Evolutionary conservation across 2,113 vertebrate genomes (phyloP), one percentile per base, ranked within the genome.

Genomic region (Gobio gobio): DNA sequence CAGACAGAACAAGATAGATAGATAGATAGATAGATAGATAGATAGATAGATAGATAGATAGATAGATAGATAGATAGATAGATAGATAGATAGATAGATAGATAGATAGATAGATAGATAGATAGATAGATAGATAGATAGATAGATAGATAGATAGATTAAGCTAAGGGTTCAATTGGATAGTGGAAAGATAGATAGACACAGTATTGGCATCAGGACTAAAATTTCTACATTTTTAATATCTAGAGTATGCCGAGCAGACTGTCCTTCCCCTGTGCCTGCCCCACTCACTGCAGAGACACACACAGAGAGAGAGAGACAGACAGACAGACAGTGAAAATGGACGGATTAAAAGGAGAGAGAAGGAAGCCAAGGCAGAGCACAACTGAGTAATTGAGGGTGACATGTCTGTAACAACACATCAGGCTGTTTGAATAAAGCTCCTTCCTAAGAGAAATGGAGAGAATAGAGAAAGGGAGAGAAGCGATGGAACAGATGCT

Each of bases 401-500:
- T 56, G 78, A 83, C 76, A 87, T 58, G 20, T 86, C 86, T 82
- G 82, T 78, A 86, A 88, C 88, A 83, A 85, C 85, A 74, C 76
- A 59, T 73, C 74, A 76, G 77, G 80, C 78, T 51, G 73, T 88
- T 86, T 82, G 36, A 89, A 87, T 79, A 73, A 83, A 80, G 77
- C 68, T 59, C 73, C 81, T 70, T 89, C 86, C 81, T 87, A 47
- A 80, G 74, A 90, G 76, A 84, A 89, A 88, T 74, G 75, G 75
- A 13, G 75, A 88, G 87, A 87, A 85, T 73, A 86, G 56, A 82
- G 47, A 85, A 85, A 68, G 13, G 40, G 58, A 18, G 33, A 40
- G 77, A 84, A 80, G 80, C 84, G 83, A 87, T 86, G 83, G 90
- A 90, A 83, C 86, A 90, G 84, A 92, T 89, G 89, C 91, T 84